A percentile compares a stretch with the other conserved stretches of the same genome.
These are phyloP conservation scores for Rutpela maculata DNA, from an alignment of 2,888 invertebrate species.

Conservation along the genomic window DNA sequence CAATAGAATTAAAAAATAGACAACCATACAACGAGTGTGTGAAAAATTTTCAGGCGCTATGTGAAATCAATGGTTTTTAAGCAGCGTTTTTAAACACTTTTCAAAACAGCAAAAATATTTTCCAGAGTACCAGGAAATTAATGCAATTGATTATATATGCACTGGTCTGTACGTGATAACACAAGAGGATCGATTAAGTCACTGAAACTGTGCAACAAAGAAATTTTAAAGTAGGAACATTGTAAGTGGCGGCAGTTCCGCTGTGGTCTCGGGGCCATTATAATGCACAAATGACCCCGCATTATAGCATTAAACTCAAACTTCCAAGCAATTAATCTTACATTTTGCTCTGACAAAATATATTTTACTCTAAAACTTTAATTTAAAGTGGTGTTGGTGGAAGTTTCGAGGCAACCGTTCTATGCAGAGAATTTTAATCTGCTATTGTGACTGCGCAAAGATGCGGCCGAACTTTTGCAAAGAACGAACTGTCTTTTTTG, in stretches of 20 bases:
- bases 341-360: slow-evolving; percentile 45
- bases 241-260: not conserved
- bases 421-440: slow-evolving; percentile 20
- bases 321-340: slow-evolving; percentile 51
- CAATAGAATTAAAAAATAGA: too few relatives aligned
- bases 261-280: slow-evolving; percentile 12
- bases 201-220: not conserved
- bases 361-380: slow-evolving; percentile 44
- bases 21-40: too few relatives aligned
- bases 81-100: too few relatives aligned
- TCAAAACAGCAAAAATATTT: too few relatives aligned
- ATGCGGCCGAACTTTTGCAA: not conserved
- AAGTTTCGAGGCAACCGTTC: slow-evolving; percentile 31
- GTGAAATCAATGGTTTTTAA: too few relatives aligned
- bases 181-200: slow-evolving; percentile 1
- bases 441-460: not conserved
- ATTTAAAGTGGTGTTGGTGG: slow-evolving; percentile 47
- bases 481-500: not conserved
- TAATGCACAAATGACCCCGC: slow-evolving; percentile 37
- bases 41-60: too few relatives aligned
- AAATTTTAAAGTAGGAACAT: not conserved
- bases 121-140: too few relatives aligned
- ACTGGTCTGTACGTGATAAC: too few relatives aligned
- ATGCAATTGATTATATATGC: too few relatives aligned
- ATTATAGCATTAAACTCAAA: slow-evolving; percentile 37